Evolutionary conservation across 53 echinoderm and acorn worm species (phyloP).

Genomic region (Hippasteria phrygiana): DNA sequence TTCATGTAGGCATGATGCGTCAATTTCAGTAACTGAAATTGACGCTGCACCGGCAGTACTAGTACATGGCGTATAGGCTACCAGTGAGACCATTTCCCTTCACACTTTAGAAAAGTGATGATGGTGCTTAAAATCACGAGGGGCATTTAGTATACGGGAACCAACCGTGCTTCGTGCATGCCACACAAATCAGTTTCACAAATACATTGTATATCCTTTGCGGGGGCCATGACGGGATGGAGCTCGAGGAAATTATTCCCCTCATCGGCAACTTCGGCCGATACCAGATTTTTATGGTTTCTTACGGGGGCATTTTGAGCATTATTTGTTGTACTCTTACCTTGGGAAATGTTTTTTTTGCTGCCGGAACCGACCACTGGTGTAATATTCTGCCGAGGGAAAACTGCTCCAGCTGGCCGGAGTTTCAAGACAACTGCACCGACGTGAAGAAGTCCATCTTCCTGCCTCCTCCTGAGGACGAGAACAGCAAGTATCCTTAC

Average conservation of each 20-base stretch:
- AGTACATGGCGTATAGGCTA: too few species aligned
- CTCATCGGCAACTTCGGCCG: constrained; percentile 77
- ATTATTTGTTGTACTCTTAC: constrained; percentile 32
- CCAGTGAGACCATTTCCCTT: too few species aligned
- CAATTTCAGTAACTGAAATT: too few species aligned
- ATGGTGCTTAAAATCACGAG: too few species aligned
- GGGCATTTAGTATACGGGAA: too few species aligned
- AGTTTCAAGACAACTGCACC: constrained; percentile 45
- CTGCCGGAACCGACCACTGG: constrained; percentile 77
- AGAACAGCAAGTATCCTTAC: constrained; percentile 25
- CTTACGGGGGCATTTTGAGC: constrained; percentile 47
- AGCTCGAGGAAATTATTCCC: constrained; percentile 73
- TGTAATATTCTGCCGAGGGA: constrained; percentile 50
- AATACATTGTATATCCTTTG: too few species aligned
- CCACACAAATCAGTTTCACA: too few species aligned
- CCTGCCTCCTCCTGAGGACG: constrained; percentile 19
- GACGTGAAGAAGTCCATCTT: constrained; percentile 47
- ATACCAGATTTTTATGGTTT: constrained; percentile 76
- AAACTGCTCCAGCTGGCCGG: constrained; percentile 40
- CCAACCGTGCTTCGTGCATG: too few species aligned
- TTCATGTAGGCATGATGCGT: too few species aligned
- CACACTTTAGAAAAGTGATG: too few species aligned
- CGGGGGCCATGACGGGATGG: too few species aligned
- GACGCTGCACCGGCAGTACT: too few species aligned
- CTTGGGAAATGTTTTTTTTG: constrained; percentile 79